These are phyloP conservation scores for Pelochelys cantorii DNA, from an alignment of 2,797 vertebrate genomes.

Conservation along the genomic window DNA sequence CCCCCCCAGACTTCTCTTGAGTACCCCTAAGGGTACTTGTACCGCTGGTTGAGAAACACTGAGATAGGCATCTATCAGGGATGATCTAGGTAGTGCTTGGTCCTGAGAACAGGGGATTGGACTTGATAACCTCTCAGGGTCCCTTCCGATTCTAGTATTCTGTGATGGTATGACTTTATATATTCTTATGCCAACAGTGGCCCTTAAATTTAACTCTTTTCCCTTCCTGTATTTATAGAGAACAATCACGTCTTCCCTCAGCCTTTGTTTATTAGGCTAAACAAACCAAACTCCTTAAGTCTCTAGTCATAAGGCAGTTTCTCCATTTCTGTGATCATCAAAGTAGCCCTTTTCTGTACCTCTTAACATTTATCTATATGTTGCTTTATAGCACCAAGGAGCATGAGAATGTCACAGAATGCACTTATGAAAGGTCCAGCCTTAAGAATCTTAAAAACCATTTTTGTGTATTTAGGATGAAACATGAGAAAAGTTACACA, in stretches of 20 bases:
- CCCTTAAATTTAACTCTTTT: not conserved
- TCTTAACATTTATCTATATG: not conserved
- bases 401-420: not conserved
- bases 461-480: constrained; percentile 83
- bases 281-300: not conserved
- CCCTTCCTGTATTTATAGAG: not conserved
- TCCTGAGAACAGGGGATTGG: no score
- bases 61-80: no score
- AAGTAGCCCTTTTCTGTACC: not conserved
- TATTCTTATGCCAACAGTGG: not conserved
- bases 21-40: no score
- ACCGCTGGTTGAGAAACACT: no score
- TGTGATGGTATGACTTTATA: not conserved
- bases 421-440: not conserved
- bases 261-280: not conserved
- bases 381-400: not conserved
- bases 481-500: constrained; percentile 92
- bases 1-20: no score
- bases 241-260: not conserved
- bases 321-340: not conserved
- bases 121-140: no score
- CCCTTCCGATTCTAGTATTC: no score
- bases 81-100: no score
- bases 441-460: not conserved
- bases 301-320: not conserved